These are phyloP conservation scores for Lithobates pipiens DNA, from an alignment of 2,797 vertebrate genomes.

Conservation along the genomic window DNA sequence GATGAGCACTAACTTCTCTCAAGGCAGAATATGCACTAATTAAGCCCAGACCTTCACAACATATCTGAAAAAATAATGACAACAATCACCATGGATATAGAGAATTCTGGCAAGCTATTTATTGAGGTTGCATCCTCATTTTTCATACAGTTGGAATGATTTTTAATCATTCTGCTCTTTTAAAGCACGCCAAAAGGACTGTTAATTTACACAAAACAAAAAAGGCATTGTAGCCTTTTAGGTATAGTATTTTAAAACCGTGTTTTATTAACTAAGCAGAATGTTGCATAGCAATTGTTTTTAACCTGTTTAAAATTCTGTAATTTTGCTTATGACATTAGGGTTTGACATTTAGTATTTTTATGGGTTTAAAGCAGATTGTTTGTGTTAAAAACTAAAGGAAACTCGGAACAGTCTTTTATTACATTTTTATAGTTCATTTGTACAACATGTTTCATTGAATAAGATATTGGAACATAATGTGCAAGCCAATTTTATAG, in stretches of 20 bases:
- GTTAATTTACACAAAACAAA: not conserved
- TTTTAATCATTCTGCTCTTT: not conserved
- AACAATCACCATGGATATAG: slow-evolving; percentile 34
- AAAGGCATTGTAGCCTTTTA: too few relatives aligned
- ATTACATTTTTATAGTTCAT: not conserved
- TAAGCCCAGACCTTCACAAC: slow-evolving; percentile 16
- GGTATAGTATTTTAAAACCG: too few relatives aligned
- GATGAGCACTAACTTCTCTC: slow-evolving; percentile 28
- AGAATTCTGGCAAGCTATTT: slow-evolving; percentile 1
- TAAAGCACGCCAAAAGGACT: not conserved
- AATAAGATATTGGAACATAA: too few relatives aligned
- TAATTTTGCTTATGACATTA: too few relatives aligned
- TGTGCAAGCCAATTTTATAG: too few relatives aligned
- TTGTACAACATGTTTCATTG: too few relatives aligned
- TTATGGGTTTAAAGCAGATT: too few relatives aligned
- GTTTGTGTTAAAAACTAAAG: too few relatives aligned
- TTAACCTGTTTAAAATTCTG: not conserved
- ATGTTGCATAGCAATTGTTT: not conserved
- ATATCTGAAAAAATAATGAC: slow-evolving; percentile 25
- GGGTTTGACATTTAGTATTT: too few relatives aligned
- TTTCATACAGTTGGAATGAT: not conserved
- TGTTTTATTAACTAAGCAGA: not conserved
- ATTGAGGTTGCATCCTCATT: slow-evolving; percentile 3
- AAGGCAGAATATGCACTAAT: slow-evolving; percentile 26
- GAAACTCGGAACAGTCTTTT: too few relatives aligned